Conservation (phyloP, 2,113 vertebrate species). For the Saguinus midas region DNA sequence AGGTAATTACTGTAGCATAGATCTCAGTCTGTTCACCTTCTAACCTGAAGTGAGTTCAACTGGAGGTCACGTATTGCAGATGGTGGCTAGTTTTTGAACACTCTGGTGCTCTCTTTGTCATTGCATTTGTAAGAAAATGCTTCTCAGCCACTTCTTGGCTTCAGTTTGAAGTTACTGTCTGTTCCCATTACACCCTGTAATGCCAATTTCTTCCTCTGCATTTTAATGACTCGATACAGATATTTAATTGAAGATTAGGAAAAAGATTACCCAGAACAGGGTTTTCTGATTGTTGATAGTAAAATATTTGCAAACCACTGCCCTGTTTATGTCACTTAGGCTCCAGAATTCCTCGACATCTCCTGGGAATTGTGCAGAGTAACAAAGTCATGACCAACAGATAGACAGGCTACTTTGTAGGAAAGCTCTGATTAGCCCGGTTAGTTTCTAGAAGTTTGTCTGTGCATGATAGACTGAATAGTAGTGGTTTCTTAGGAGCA, state of each 20-base stretch:
- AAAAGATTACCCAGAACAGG: background rate
- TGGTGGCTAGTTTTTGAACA: background rate
- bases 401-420: background rate
- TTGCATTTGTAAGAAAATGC: background rate
- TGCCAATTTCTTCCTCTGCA: slow-evolving; percentile 9
- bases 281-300: background rate
- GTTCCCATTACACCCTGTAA: background rate
- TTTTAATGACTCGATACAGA: slow-evolving; percentile 25
- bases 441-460: background rate
- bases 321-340: background rate
- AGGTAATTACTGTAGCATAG: slow-evolving; percentile 53
- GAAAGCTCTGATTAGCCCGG: background rate
- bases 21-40: slow-evolving; percentile 48
- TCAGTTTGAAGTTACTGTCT: background rate
- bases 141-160: background rate
- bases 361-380: background rate
- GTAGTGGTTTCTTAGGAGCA: background rate
- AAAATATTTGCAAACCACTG: background rate
- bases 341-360: background rate
- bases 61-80: background rate
- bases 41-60: slow-evolving; percentile 46
- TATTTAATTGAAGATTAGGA: slow-evolving; percentile 29
- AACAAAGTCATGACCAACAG: background rate
- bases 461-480: background rate
- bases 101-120: background rate